Evolutionary conservation across 2,888 invertebrate species (phyloP).

Genomic region (Drosophila sordidapex): DNA sequence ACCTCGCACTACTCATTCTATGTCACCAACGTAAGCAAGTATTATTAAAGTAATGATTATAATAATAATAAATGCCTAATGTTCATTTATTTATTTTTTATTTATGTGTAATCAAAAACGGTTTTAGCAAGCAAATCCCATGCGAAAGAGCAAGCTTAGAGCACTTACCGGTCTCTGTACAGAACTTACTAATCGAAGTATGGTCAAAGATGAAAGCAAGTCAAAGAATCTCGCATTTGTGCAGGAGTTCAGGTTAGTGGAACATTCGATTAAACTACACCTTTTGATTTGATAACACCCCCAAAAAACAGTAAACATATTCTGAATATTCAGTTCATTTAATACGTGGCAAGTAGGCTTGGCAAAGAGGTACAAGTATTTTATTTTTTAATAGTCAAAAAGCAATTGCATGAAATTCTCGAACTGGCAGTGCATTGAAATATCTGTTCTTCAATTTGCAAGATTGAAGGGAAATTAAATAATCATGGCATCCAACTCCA

Average conservation of each 20-base stretch:
- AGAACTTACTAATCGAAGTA: neutral
- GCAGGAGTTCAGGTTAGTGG: neutral
- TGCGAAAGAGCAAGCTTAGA: neutral
- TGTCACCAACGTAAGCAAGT: neutral
- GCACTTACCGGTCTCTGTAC: neutral
- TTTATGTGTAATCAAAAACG: no score
- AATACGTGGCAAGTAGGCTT: neutral
- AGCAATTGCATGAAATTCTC: neutral
- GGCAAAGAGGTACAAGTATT: neutral
- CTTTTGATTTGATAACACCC: neutral
- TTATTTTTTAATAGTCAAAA: neutral
- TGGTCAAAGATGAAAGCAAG: neutral
- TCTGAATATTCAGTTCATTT: neutral
- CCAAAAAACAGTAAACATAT: neutral
- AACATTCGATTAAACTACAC: neutral
- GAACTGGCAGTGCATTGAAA: neutral
- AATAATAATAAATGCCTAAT: neutral
- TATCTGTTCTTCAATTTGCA: conserved; percentile 7
- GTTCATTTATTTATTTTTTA: neutral
- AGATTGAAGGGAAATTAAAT: conserved; percentile 25
- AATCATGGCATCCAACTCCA: conserved; percentile 11
- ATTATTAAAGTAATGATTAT: neutral
- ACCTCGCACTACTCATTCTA: neutral
- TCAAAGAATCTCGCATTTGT: neutral
- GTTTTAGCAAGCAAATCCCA: neutral